Evolutionary conservation across 2,113 vertebrate genomes (phyloP).

Genomic region (Archilochus colubris): DNA sequence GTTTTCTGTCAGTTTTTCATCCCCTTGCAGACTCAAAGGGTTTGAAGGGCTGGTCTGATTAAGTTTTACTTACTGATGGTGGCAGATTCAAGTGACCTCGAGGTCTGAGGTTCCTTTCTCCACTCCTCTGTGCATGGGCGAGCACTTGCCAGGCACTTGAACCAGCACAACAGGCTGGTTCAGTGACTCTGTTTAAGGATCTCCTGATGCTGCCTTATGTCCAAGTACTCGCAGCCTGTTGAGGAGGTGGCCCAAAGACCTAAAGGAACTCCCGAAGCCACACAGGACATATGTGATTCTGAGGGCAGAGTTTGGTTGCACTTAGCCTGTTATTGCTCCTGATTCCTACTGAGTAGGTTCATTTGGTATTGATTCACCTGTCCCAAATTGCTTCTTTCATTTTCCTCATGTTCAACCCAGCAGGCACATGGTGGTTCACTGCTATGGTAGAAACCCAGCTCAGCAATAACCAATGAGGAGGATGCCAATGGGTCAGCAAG

Average conservation of each 20-base stretch:
- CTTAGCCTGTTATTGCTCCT: not conserved
- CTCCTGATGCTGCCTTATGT: not conserved
- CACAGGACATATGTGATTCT: fast-evolving
- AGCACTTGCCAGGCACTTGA: not conserved
- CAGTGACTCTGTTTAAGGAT: not conserved
- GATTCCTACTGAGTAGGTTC: not conserved
- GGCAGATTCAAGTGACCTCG: not conserved
- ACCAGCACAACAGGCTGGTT: not conserved
- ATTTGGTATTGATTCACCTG: not conserved
- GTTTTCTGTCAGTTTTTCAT: not conserved
- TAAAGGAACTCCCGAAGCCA: fast-evolving
- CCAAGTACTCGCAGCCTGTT: not conserved
- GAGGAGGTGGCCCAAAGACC: not conserved
- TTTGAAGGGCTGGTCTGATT: not conserved
- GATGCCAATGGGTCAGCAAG: not conserved
- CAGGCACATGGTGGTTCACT: not conserved
- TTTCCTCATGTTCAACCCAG: not conserved
- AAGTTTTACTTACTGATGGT: not conserved
- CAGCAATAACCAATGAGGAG: not conserved
- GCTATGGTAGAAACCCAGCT: not conserved
- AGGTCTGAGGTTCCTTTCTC: not conserved
- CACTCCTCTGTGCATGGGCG: not conserved
- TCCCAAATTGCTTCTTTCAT: not conserved
- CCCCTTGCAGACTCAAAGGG: not conserved
- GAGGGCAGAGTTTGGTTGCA: not conserved